Evolutionary conservation across 2,888 invertebrate genomes (phyloP).

Genomic region (Andrena dorsata): DNA sequence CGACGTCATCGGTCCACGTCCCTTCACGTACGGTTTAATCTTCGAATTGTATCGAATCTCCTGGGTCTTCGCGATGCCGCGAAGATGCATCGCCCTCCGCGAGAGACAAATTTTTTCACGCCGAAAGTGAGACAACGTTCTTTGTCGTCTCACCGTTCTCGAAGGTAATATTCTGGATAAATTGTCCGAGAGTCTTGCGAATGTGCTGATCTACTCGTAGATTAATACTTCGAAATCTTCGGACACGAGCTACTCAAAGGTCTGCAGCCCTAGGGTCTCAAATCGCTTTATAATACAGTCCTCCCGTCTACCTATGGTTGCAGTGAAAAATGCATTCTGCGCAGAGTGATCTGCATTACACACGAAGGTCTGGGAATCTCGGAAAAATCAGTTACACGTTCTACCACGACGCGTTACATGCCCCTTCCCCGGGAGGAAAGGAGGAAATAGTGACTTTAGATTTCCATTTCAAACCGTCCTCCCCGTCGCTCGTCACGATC

Average conservation of each 20-base stretch:
- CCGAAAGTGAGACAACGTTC: constrained; percentile 2
- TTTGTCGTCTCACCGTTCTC: too few relatives aligned
- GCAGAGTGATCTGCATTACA: too few relatives aligned
- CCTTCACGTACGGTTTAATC: constrained; percentile 45
- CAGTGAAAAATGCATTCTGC: too few relatives aligned
- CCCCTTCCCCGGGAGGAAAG: not conserved
- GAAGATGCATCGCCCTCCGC: constrained; percentile 32
- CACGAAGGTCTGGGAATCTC: not conserved
- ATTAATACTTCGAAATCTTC: too few relatives aligned
- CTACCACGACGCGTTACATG: not conserved
- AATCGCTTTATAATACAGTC: too few relatives aligned
- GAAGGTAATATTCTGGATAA: too few relatives aligned
- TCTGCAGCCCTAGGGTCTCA: too few relatives aligned
- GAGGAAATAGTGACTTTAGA: not conserved
- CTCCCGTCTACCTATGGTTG: too few relatives aligned
- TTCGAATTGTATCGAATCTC: constrained; percentile 38
- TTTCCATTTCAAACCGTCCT: not conserved
- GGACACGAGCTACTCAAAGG: too few relatives aligned
- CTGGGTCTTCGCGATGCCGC: not conserved
- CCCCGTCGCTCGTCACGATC: not conserved
- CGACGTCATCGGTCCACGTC: constrained; percentile 52
- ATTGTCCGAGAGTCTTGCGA: too few relatives aligned
- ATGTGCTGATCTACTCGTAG: too few relatives aligned
- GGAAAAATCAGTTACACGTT: not conserved
- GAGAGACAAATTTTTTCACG: constrained; percentile 27